A percentile compares a stretch with the other conserved stretches of the same genome.
Evolutionary conservation across 1,140 invertebrate genomes (phyloP).

Genomic region (Mercenaria mercenaria): DNA sequence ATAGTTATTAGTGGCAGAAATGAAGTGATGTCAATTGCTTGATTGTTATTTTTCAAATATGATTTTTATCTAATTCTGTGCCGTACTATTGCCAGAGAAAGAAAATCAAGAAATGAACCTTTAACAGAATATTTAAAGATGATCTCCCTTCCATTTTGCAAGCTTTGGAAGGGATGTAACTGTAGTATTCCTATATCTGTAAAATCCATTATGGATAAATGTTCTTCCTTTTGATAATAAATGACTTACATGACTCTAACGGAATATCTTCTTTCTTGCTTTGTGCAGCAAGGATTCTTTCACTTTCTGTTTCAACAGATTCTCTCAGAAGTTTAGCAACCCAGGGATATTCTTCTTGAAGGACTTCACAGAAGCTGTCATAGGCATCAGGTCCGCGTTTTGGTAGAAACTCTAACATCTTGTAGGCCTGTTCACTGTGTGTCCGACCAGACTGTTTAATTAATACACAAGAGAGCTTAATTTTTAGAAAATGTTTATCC

Average conservation of each 20-base stretch:
- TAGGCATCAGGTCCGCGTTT: slow-evolving; percentile 50
- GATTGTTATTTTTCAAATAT: no score
- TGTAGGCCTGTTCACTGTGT: slow-evolving; percentile 45
- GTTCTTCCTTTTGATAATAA: neutral
- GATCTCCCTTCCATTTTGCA: no score
- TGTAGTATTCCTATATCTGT: no score
- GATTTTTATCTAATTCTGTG: no score
- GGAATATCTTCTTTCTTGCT: neutral
- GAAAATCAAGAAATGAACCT: no score
- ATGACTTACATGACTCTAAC: neutral
- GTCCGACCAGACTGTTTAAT: slow-evolving; percentile 38
- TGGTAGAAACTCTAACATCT: slow-evolving; percentile 51
- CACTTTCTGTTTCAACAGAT: slow-evolving; percentile 2
- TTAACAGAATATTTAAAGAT: no score
- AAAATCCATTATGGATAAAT: no score
- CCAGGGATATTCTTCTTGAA: slow-evolving; percentile 49
- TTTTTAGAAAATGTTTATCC: no score
- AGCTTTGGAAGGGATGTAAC: no score
- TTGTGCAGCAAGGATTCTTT: slow-evolving; percentile 10
- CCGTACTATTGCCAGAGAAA: no score
- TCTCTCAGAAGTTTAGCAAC: slow-evolving; percentile 21
- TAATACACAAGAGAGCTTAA: neutral
- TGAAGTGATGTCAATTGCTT: no score
- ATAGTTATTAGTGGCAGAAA: no score
- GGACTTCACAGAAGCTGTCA: neutral